Evolutionary conservation across 2,797 vertebrate genomes (phyloP).

Genomic region (Petrocephalus sullivani): DNA sequence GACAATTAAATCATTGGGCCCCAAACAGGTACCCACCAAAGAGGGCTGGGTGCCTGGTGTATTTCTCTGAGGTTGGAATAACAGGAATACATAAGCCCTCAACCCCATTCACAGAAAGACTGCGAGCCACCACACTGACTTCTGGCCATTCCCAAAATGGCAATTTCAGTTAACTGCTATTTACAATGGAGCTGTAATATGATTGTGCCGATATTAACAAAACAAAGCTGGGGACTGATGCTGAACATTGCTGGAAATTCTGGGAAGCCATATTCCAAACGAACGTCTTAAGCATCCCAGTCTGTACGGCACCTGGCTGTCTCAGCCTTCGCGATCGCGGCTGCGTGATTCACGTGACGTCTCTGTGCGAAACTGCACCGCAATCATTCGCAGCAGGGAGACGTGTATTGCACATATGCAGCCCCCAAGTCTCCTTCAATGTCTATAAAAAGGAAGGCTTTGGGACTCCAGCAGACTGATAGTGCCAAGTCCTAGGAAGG

Average conservation of each 20-base stretch:
- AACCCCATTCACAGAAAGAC: not conserved
- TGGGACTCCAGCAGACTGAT: not conserved
- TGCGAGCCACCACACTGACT: not conserved
- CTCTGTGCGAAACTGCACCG: not conserved
- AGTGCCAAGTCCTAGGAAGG: not conserved
- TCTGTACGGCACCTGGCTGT: not conserved
- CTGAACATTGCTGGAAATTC: not conserved
- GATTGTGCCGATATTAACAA: not conserved
- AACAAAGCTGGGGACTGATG: not conserved
- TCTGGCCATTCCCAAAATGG: not conserved
- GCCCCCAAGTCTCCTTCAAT: not conserved
- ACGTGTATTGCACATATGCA: not conserved
- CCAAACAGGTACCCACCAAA: not conserved
- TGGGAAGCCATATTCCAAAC: not conserved
- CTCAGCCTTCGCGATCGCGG: not conserved
- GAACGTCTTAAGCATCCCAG: not conserved
- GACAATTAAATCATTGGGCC: not conserved
- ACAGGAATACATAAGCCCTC: not conserved
- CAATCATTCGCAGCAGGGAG: not conserved
- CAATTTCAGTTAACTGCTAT: not conserved
- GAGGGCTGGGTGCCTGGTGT: not conserved
- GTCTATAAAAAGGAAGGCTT: not conserved
- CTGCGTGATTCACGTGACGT: not conserved
- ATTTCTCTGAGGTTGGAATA: not conserved
- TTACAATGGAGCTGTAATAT: not conserved